Evolutionary conservation across 23 tunicate genomes (phyloP).

Genomic region (Oikopleura vanhoeffeni): DNA sequence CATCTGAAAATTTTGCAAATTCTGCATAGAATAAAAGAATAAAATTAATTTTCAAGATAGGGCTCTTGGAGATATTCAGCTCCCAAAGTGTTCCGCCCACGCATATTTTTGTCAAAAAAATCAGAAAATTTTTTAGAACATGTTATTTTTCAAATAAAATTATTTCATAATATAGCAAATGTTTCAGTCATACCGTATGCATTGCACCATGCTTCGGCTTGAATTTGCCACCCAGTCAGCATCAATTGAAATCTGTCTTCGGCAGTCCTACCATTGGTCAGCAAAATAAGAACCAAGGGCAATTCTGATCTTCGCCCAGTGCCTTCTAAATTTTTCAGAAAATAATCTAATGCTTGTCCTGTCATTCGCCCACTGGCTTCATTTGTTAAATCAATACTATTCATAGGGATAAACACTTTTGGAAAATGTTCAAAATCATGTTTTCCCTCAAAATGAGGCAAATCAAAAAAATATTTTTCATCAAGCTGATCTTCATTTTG

Average conservation of each 20-base stretch:
- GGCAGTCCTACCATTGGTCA: neutral
- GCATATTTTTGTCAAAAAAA: no score
- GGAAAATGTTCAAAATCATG: no score
- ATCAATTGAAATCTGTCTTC: neutral
- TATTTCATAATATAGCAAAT: neutral
- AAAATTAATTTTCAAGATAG: no score
- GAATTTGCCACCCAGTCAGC: conserved; percentile 1
- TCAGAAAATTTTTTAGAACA: neutral
- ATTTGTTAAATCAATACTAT: no score
- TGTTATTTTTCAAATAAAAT: neutral
- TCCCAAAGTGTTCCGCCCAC: no score
- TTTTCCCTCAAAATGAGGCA: no score
- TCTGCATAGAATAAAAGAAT: no score
- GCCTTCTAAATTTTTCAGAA: neutral
- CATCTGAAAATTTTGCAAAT: no score
- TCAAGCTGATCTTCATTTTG: no score
- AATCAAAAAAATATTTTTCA: no score
- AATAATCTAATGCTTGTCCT: neutral
- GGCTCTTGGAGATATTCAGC: no score
- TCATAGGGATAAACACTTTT: no score
- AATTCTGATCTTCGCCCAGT: neutral
- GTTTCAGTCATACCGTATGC: neutral
- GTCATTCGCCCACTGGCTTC: neutral
- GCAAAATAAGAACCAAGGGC: neutral
- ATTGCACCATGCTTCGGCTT: conserved; percentile 1